Base-by-base conservation (phyloP, 2,797 vertebrate species). In the Argentina silus region DNA sequence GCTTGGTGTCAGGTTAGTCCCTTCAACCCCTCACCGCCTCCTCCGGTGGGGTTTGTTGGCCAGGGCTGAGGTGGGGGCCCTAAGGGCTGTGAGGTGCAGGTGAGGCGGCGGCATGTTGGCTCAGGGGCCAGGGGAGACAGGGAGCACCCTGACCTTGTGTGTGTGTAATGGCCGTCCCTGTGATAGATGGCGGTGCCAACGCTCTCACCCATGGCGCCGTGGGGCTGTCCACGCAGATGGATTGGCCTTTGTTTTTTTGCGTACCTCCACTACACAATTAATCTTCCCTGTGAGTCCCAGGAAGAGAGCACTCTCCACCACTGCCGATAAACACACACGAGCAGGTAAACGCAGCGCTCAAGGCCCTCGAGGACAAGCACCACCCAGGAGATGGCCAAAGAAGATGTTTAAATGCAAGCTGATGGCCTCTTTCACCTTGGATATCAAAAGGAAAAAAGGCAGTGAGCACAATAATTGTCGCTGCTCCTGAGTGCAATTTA, bases 171-270 rank as follows among this genome's bases (percentile, higher is more conserved):
- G 84, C 80, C 42, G 21, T 82, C 73, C 63, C 74, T 67, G 82
- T 93, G 93, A 94, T 93, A 85, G 87, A 94, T 94, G 87, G 81
- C 56, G 12, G 68, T 89, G 89, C 90, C 88, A 83, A 66, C 69
- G 80, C 27, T 59, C 82, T 89, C 87, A 83, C 85, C 84, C 65
- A 80, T 85, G 79, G 89, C 72, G 55, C 88, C 57, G 64, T 73
- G 77, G 87, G 77, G 78, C 83, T 87, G 91, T 91, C 92, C 91
- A 85, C 88, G 36, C 89, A 89, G 92, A 94, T 92, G 87, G 88
- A 94, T 93, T 70, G 85, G 87, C 82, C 90, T 90, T 92, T 93
- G 88, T 83, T 79, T 75, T 79, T 75, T 70, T 76, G 74, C 70
- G 83, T 84, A 90, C 91, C 85, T 92, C 82, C 67, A 45, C 86